Evolutionary conservation across 2,888 invertebrate genomes (phyloP), one percentile per base, ranked within the genome.

Genomic region (Rhabditophanes sp.): DNA sequence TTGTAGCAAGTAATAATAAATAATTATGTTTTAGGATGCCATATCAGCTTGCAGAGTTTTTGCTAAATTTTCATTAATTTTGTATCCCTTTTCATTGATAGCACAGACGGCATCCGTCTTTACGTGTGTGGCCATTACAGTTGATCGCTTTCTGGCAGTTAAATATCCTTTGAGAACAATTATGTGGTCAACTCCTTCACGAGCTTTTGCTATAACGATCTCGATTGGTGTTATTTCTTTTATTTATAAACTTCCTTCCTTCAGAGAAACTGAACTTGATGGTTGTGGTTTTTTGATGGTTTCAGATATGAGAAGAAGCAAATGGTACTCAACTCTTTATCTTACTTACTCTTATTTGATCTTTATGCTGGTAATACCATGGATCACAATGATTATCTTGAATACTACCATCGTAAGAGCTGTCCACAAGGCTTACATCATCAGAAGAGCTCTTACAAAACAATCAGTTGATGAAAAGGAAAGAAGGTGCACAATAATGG

Each of bases 21-120:
- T 9, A 9, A 22, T 22, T 22, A 22, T 9, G 9, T n/a, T 9
- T 22, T n/a, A 22, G 9, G 9, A 22, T 22, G 22, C 22, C n/a
- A n/a, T n/a, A n/a, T n/a, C n/a, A n/a, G n/a, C n/a, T n/a, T 58
- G 58, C 19, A 52, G 57, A 17, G 53, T 60, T 37, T 58, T 58
- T 38, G 59, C 58, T 58, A 33, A 42, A 27, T 41, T 47, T 12
- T 48, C 58, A 5, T 39, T 57, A n/a, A 48, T 48, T 17, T 43
- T 51, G 4, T 58, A 48, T 30, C 58, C 58, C 3, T 15, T 60
- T 2, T 57, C 59, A 4, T 35, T 55, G 15, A 48, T 55, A 16
- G 51, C 56, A 3, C 58, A 58, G 38, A 50, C 51, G 1, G 54
- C 53, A 8, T 50, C 50, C 6, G 57, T 58, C 12, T 58, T 54